Conservation (phyloP, 2,888 invertebrate genomes). For the Stratiomys singularior region DNA sequence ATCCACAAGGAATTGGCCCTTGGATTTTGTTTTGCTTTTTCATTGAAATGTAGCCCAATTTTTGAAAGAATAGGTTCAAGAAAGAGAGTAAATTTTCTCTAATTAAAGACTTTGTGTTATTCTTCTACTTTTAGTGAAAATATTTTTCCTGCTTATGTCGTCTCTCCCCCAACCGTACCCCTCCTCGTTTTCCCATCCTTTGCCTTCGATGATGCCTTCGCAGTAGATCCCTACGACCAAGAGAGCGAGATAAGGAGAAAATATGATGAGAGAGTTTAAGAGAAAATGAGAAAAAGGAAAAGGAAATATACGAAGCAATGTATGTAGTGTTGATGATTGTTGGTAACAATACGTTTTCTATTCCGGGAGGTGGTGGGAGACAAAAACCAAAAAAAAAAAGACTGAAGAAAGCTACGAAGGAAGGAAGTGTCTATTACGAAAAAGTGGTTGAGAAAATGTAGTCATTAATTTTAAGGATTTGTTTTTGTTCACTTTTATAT, state of each 20-base stretch:
- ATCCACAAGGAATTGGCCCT: background rate
- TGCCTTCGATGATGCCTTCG: no score
- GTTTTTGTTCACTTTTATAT: conserved; percentile 23
- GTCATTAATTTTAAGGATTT: conserved; percentile 30
- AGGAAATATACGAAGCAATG: no score
- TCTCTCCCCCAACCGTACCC: no score
- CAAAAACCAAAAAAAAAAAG: background rate
- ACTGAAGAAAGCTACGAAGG: background rate
- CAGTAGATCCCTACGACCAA: no score
- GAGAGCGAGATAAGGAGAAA: no score
- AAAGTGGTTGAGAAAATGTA: conserved; percentile 18
- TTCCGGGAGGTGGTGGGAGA: background rate
- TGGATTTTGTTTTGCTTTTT: background rate
- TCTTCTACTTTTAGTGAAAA: no score
- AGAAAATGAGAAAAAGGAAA: no score
- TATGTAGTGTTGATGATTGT: conserved; percentile 8
- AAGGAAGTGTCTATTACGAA: conserved; percentile 13
- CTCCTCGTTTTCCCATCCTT: no score
- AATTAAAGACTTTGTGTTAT: conserved; percentile 11
- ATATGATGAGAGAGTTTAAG: no score
- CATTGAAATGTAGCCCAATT: background rate
- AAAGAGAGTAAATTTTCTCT: conserved; percentile 21
- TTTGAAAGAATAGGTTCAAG: background rate
- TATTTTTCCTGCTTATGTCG: no score
- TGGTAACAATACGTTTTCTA: conserved; percentile 8